Evolutionary conservation across 2,888 invertebrate species (phyloP), one percentile per base, ranked within the genome.

Genomic region (Drosophila formosana): DNA sequence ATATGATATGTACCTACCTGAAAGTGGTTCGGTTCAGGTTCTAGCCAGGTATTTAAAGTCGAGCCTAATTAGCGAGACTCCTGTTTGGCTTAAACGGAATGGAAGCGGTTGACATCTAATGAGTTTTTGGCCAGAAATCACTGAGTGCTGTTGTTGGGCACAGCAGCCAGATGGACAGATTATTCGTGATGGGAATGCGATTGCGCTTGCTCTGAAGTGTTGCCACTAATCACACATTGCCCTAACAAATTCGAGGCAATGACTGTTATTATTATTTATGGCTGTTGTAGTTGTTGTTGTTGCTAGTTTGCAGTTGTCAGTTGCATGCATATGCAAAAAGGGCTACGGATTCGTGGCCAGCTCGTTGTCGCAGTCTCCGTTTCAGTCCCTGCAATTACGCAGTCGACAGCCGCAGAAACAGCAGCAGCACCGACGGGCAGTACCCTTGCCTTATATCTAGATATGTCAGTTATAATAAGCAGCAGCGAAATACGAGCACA

Each of bases 401-500:
- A 55, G 47, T 13, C 57, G 45, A 28, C 66, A 63, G 66, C 52
- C 43, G 55, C 26, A 52, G 52, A 52, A 41, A 30, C 60, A 26
- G 37, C 66, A 39, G 39, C 52, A 34, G 52, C 49, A 45, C 26
- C 60, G 34, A 41, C 60, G 43, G 53, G 11, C 70, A 62, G 51
- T 41, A 28, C 28, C 37, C 47, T 39, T 25, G 52, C 47, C 32
- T 71, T 6, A 58, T 76, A 85, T 85, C 80, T 82, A 76, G 86
- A 81, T 85, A 81, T 76, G 86, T 85, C 86, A 80, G 77, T 85
- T 82, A 82, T 85, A 81, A 80, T 82, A 85, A 81, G 86, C 86
- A 83, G 78, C 81, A 63, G 58, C 65, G 71, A 85, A 80, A 82
- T 80, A 83, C 84, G 80, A 79, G 82, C 76, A 66, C 78, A 58